Base-by-base conservation (phyloP, 53 echinoderm and acorn worm species). In the Crossaster papposus region DNA sequence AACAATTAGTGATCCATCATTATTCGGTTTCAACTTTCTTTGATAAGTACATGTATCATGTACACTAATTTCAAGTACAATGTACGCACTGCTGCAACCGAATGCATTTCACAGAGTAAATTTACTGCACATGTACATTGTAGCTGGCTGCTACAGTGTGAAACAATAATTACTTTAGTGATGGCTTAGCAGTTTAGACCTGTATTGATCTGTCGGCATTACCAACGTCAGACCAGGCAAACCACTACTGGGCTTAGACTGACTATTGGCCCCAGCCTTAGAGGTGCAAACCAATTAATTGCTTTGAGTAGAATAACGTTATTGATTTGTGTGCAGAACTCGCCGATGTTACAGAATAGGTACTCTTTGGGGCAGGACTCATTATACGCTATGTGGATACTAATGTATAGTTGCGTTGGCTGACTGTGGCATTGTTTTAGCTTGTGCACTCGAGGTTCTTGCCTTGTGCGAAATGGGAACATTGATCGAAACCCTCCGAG, bases 171-270 rank as follows among this genome's bases (percentile, higher is more conserved):
- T 23, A 68, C 68, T 68, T 68, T 68, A 26, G 68, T n/a, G 68
- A 70, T 83, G 84, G 72, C 72, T 84, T 65, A 65, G 72, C 72
- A 72, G 84, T 84, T 72, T 65, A 58, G 6, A n/a, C n/a, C n/a
- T n/a, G 36, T 82, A 84, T 84, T 84, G 72, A 84, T 84, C 84
- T 84, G 84, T 84, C 52, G 72, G 84, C 38, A 24, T 84, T 84
- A 14, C 52, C 72, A 32, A 72, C 84, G 31, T 52, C 70, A 83
- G 44, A 70, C 83, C 70, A 72, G 72, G 84, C 84, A 84, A 84
- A 84, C 72, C 84, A 84, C 72, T 35, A 84, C 28, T 17, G 32
- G 52, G 6, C 72, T 51, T 71, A 4, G 5, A 14, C 30, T 30
- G 84, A 10, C 51, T 52, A 53, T 26, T 26, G 28, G 58, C 58